Base-by-base conservation (phyloP, 2,888 invertebrate genomes). In the Timema cristinae region DNA sequence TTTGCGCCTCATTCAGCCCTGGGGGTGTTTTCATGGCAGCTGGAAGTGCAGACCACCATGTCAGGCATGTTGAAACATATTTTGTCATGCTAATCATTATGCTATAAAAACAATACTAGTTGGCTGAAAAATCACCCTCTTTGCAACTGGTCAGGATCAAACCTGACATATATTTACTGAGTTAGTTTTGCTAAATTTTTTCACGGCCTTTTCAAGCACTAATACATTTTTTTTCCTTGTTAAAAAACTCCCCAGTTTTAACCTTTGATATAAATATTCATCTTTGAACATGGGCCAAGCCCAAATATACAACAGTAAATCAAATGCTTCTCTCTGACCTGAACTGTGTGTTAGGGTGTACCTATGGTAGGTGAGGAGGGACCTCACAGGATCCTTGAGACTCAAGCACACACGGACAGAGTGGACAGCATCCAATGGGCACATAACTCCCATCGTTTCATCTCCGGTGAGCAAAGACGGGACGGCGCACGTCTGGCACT, bases 391-490 rank as follows among this genome's bases (percentile, higher is more conserved):
- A 87, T 93, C 73, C 82, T 91, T 68, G 93, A 94, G 83, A 87
- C 88, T 51, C 90, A 92, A 75, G 90, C 89, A n/a, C 96, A 97
- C 81, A 85, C 87, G 1, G 98, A 98, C 82, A 90, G 94, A 0
- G 97, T 98, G 49, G 98, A 99, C 84, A 95, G 95, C 71, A 92
- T 99, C 70, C 93, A 95, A 78, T 99, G 98, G 94, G 92, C 96
- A 59, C 95, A 97, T 82, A 85, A 86, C 61, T 93, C 94, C 0
- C 86, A 96, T 70, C 86, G 91, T 75, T 97, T 99, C 82, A 90
- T 97, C 73, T 97, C 95, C 16, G 98, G 98, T n/a, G 10, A 94
- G 95, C 78, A 95, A 95, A 81, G 98, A 98, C 84, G 98, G 98
- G 16, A 92, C 91, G 2, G 97, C 97, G 0, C 90, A 94, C 76